These are phyloP conservation scores for Bruchidius siliquastri DNA, from an alignment of 2,888 invertebrate species.

Conservation along the genomic window DNA sequence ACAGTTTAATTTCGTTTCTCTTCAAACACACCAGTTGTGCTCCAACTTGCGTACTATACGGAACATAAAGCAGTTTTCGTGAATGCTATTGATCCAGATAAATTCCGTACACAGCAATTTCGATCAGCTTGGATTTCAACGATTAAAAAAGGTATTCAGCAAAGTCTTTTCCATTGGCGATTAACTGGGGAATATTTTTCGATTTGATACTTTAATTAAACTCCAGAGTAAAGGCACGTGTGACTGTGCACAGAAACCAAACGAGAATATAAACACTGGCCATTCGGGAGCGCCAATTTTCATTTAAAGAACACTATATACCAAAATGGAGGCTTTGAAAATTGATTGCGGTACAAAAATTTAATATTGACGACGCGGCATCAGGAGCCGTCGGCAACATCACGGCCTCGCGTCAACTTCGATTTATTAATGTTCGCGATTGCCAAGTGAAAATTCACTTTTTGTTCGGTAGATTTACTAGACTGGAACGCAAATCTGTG, in stretches of 20 bases:
- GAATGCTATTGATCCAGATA: no score
- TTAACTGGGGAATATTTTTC: not conserved
- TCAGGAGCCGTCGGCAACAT: not conserved
- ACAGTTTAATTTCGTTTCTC: no score
- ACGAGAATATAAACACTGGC: slow-evolving; percentile 6
- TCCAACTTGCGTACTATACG: no score
- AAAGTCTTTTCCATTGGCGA: not conserved
- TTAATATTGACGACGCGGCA: slow-evolving; percentile 2
- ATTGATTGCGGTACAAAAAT: slow-evolving; percentile 7
- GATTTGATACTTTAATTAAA: slow-evolving; percentile 3
- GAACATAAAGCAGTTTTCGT: no score
- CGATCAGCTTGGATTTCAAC: no score
- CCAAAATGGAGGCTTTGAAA: slow-evolving; percentile 6
- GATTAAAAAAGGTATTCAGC: not conserved
- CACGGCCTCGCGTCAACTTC: not conserved
- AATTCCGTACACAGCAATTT: no score
- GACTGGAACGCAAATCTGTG: not conserved
- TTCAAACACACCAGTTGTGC: no score
- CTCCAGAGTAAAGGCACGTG: not conserved
- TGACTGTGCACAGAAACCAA: not conserved
- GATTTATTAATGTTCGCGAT: not conserved
- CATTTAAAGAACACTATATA: slow-evolving; percentile 9
- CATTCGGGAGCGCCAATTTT: slow-evolving; percentile 5
- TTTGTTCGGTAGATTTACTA: not conserved
- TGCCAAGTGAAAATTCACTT: not conserved